phyloP scores from a whole-genome alignment of 2,888 invertebrate species.

The Andrena flavipes region DNA sequence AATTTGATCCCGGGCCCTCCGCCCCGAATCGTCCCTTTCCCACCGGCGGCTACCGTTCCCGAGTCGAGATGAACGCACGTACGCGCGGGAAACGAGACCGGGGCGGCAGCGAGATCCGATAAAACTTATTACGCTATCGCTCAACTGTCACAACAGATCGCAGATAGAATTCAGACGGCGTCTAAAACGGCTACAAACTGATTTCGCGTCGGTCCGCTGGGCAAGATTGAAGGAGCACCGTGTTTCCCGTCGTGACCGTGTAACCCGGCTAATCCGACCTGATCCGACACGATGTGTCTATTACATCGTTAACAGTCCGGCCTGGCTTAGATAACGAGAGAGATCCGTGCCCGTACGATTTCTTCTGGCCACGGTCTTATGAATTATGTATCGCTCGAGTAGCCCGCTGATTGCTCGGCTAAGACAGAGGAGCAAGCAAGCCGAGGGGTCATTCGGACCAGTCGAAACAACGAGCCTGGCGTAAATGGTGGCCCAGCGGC shows the following conservation, averaged over 20 bases:
- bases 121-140: conserved; percentile 75
- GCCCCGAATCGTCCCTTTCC: not conserved
- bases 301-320: conserved; percentile 53
- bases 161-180: conserved; percentile 73
- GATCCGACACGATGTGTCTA: conserved; percentile 66
- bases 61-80: conserved; percentile 53
- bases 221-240: conserved; percentile 44
- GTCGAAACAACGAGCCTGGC: not conserved
- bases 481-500: not conserved
- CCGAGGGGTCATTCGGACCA: not conserved
- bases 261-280: conserved; percentile 61
- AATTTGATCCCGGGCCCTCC: conserved; percentile 66
- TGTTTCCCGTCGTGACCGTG: conserved; percentile 50
- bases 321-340: conserved; percentile 34
- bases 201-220: conserved; percentile 60
- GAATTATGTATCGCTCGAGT: conserved; percentile 48
- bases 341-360: conserved; percentile 15
- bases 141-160: conserved; percentile 79
- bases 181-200: conserved; percentile 62
- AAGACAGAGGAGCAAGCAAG: conserved; percentile 2
- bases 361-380: conserved; percentile 39
- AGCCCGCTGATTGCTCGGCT: conserved; percentile 1
- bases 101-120: conserved; percentile 50
- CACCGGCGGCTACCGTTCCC: conserved; percentile 52
- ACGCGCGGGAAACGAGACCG: conserved; percentile 39